Conservation (phyloP, 1,140 invertebrate species). For the Micrasema longulum region DNA sequence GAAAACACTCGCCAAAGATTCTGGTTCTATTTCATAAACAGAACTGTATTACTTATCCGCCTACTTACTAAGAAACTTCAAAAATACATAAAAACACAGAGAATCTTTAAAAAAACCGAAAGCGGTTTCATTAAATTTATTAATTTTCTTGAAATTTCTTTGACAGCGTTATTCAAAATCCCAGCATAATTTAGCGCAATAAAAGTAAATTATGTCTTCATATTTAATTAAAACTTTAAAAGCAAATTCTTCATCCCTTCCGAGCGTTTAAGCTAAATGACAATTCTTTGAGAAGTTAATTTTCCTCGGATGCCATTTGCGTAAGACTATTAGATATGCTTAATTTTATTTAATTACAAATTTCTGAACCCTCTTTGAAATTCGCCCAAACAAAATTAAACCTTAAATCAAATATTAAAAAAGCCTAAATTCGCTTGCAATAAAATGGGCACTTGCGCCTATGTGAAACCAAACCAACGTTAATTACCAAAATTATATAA, state of each 20-base stretch:
- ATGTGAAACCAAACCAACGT: constrained; percentile 11
- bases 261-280: constrained; percentile 52
- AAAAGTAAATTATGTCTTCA: constrained; percentile 34
- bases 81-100: too few relatives aligned
- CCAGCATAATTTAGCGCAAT: constrained; percentile 27
- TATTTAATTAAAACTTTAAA: constrained; percentile 51
- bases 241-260: constrained; percentile 47
- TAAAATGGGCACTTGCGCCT: constrained; percentile 22
- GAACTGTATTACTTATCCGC: too few relatives aligned
- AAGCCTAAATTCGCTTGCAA: constrained; percentile 20
- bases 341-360: constrained; percentile 56
- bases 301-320: constrained; percentile 51
- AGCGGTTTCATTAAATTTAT: too few relatives aligned
- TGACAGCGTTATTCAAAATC: too few relatives aligned
- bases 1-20: too few relatives aligned
- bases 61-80: too few relatives aligned
- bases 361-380: constrained; percentile 44
- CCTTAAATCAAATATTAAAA: background rate
- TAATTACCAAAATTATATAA: constrained; percentile 57
- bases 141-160: too few relatives aligned
- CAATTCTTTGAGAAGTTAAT: constrained; percentile 55
- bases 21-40: too few relatives aligned
- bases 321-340: constrained; percentile 52
- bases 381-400: constrained; percentile 2
- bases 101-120: too few relatives aligned